A percentile compares a stretch with the other conserved stretches of the same genome.
Evolutionary conservation across 2,888 invertebrate genomes (phyloP).

Genomic region (Lordiphosa fenestrarum): DNA sequence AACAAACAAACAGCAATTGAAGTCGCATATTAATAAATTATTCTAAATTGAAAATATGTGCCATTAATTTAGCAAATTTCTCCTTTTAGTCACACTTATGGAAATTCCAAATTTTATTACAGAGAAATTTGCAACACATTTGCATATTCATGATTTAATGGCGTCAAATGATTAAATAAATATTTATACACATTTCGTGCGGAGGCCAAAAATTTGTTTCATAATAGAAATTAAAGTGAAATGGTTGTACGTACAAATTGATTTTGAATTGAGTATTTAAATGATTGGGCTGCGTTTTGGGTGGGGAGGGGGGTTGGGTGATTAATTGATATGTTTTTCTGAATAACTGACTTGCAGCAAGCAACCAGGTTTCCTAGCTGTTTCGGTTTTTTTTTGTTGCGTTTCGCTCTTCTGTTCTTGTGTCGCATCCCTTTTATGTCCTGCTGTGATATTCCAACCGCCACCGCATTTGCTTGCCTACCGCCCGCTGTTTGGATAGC

Average conservation of each 20-base stretch:
- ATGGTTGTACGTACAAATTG: slow-evolving; percentile 33
- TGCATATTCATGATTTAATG: too few relatives aligned
- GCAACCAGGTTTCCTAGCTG: slow-evolving; percentile 1
- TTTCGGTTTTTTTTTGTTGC: slow-evolving; percentile 33
- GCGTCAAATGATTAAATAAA: slow-evolving; percentile 24
- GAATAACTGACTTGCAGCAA: neutral
- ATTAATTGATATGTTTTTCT: slow-evolving; percentile 17
- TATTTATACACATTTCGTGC: slow-evolving; percentile 37
- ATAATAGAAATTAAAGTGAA: slow-evolving; percentile 21
- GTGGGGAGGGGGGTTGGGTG: neutral
- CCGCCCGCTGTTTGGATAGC: slow-evolving; percentile 43
- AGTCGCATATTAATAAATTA: too few relatives aligned
- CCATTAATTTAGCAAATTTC: too few relatives aligned
- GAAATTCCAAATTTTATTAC: too few relatives aligned
- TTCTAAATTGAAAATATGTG: too few relatives aligned
- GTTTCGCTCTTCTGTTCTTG: slow-evolving; percentile 61
- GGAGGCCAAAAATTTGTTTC: slow-evolving; percentile 36
- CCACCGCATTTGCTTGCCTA: slow-evolving; percentile 20
- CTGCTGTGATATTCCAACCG: slow-evolving; percentile 57
- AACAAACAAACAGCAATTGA: too few relatives aligned
- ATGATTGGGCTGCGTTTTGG: slow-evolving; percentile 23
- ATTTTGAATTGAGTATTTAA: slow-evolving; percentile 36
- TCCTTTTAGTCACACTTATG: too few relatives aligned
- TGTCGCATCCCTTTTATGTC: slow-evolving; percentile 63
- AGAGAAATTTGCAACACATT: too few relatives aligned